These are phyloP conservation scores for Watsonalla binaria DNA, from an alignment of 2,888 invertebrate species.

Conservation along the genomic window DNA sequence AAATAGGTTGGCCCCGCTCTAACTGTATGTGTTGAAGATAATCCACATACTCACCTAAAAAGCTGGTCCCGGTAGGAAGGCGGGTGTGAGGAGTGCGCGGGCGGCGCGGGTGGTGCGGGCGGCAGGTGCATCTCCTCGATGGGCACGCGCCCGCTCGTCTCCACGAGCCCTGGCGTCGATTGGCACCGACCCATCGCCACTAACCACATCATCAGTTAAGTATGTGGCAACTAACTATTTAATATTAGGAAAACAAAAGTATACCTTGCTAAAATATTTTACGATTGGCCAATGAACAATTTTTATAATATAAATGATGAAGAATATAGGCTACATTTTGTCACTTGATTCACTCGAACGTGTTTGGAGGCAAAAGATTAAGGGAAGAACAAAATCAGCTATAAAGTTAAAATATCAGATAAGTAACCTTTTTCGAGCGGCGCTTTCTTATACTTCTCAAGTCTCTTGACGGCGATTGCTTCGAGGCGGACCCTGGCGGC, in stretches of 20 bases:
- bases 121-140: conserved; percentile 81
- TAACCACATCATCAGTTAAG: conserved; percentile 48
- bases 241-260: background rate
- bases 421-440: conserved; percentile 92
- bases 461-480: conserved; percentile 97
- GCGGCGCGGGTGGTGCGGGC: conserved; percentile 58
- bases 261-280: conserved; percentile 9
- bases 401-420: background rate
- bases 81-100: conserved; percentile 64
- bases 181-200: conserved; percentile 97
- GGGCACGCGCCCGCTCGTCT: conserved; percentile 93
- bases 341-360: too few species aligned
- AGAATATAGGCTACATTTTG: too few species aligned
- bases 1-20: too few species aligned
- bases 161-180: conserved; percentile 96
- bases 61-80: conserved; percentile 76
- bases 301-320: too few species aligned
- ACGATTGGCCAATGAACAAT: background rate
- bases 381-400: too few species aligned
- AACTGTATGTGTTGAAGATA: too few species aligned
- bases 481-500: conserved; percentile 96
- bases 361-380: too few species aligned
- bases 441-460: conserved; percentile 98
- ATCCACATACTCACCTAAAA: conserved; percentile 55
- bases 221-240: background rate